Base-by-base conservation (phyloP, 92 coral and sea anemone genomes). In the Epizoanthus fatuus region DNA sequence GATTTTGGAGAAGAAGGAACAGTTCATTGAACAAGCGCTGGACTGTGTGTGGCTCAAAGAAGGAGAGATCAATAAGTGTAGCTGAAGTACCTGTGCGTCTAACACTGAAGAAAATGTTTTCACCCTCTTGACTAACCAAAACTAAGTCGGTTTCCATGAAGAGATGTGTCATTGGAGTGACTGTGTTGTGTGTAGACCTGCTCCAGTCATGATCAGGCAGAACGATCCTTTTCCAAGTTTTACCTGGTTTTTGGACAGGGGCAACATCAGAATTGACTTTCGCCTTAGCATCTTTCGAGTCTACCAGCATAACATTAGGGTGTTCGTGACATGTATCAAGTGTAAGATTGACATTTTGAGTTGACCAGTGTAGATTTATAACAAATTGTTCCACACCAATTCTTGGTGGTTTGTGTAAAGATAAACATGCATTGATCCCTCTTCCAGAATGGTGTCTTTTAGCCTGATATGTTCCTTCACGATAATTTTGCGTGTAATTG, bases 231-330 rank as follows among this genome's bases (percentile, higher is more conserved):
- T 63, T 81, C 94, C 97, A 88, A 0, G 91, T 91, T 87, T 78
- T 93, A 0, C 90, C 90, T 3, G 96, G 92, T 59, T 77, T 91
- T 68, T 93, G 97, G 47, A 93, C 93, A 0, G 91, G 91, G 58
- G 92, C 85, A 4, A 91, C 88, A 53, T 93, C 91, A 0, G 94
- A 45, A 11, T 85, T 79, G 20, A 91, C 71, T 17, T 73, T 80
- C 0, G 96, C 91, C 76, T 93, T 93, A 3, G 96, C 92, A 69
- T 94, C 97, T 58, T 94, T 90, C 2, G 90, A 93, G 77, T 93
- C 93, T 1, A 86, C 80, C 79, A 92, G 20, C 37, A 76, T 40
- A 52, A 40, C 49, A 63, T 74, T 59, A 3, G 83, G 80, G 13
- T 75, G 3, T 9, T 78, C 19, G 32, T 71, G 67, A 0, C 78